Evolutionary conservation across 2,797 vertebrate species (phyloP).

Genomic region (Pachyuromys duprasi): DNA sequence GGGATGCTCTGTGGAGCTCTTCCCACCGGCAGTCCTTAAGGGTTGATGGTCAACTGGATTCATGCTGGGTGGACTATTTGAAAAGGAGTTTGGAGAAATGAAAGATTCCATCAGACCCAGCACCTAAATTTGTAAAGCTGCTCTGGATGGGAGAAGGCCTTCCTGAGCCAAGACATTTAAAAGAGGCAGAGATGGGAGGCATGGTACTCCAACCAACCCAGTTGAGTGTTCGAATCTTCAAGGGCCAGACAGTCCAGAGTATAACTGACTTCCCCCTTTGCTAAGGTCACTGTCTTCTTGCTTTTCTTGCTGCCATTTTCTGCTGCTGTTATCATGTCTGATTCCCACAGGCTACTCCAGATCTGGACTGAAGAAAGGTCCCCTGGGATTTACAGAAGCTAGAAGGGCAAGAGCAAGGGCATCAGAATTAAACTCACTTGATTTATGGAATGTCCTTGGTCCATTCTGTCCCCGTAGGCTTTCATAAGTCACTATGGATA

Average conservation of each 20-base stretch:
- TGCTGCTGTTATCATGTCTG: neutral
- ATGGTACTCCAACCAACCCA: neutral
- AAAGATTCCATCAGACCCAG: neutral
- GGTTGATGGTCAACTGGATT: neutral
- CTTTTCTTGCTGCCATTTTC: neutral
- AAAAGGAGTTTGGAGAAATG: slow-evolving; percentile 33
- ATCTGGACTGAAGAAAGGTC: neutral
- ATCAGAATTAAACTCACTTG: slow-evolving; percentile 8
- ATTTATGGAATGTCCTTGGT: neutral
- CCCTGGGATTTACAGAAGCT: neutral
- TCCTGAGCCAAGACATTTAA: neutral
- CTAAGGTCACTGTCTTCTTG: neutral
- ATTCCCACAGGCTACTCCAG: neutral
- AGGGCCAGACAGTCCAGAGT: neutral
- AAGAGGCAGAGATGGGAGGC: neutral
- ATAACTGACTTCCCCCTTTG: neutral
- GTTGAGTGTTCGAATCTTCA: neutral
- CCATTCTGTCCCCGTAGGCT: neutral
- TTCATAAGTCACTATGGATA: neutral
- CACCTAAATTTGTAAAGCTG: neutral
- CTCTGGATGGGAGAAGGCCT: slow-evolving; percentile 4
- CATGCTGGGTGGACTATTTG: neutral
- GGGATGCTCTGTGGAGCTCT: neutral
- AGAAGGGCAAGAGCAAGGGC: neutral
- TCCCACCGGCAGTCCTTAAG: neutral